Conservation (phyloP, 2,113 vertebrate genomes). For the Glareola pratincola region DNA sequence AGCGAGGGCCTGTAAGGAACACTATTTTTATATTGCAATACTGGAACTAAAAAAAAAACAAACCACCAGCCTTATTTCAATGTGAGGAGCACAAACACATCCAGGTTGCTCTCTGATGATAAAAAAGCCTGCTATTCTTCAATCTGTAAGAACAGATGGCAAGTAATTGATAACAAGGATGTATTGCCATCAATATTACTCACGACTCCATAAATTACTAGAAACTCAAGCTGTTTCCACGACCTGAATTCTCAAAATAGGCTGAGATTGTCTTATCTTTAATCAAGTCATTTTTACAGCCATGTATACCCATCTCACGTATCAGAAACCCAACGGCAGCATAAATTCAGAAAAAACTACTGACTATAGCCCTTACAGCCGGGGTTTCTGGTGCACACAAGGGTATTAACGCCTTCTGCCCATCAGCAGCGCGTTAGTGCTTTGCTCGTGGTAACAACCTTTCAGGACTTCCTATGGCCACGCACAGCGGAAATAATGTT, state of each 20-base stretch:
- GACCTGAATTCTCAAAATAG: neutral
- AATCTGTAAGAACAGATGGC: slow-evolving; percentile 48
- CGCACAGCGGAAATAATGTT: neutral
- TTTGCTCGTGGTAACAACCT: neutral
- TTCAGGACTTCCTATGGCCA: neutral
- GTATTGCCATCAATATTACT: slow-evolving; percentile 56
- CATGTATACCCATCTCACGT: neutral
- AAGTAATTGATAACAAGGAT: slow-evolving; percentile 26
- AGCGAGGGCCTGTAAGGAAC: neutral
- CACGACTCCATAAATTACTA: slow-evolving; percentile 28
- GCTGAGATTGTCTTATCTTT: neutral
- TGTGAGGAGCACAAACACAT: neutral
- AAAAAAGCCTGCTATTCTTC: neutral
- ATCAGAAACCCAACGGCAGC: neutral
- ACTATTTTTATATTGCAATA: neutral
- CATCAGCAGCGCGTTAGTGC: rapidly evolving
- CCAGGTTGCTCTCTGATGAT: neutral
- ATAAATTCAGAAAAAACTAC: neutral
- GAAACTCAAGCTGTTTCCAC: slow-evolving; percentile 51
- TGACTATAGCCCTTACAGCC: neutral
- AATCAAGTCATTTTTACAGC: neutral
- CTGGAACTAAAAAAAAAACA: neutral
- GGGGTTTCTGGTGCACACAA: neutral
- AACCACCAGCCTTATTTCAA: neutral
- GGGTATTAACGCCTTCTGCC: neutral